Evolutionary conservation across 2,797 vertebrate genomes (phyloP).

Genomic region (Balearica regulorum): DNA sequence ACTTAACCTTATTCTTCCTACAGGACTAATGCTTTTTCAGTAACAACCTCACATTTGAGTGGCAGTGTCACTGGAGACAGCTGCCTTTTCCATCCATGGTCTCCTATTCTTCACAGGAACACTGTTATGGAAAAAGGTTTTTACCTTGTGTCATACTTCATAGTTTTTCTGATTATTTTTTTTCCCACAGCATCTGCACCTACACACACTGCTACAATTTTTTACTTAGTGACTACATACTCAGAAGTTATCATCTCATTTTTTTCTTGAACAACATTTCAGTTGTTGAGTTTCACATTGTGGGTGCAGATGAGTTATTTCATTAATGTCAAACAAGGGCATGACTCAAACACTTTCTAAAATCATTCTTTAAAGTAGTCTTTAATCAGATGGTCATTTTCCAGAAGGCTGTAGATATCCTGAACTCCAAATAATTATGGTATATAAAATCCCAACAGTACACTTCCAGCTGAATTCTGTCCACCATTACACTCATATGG

Average conservation of each 20-base stretch:
- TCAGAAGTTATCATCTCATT: neutral
- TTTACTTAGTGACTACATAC: neutral
- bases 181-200: neutral
- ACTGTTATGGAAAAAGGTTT: neutral
- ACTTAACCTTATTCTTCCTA: neutral
- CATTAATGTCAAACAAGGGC: neutral
- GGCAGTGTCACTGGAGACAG: neutral
- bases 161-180: neutral
- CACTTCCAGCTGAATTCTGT: neutral
- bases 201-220: neutral
- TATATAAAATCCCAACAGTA: neutral
- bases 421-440: neutral
- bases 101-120: neutral
- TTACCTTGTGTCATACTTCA: neutral
- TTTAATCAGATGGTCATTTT: neutral
- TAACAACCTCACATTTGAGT: neutral
- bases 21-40: neutral
- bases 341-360: neutral
- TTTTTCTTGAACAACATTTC: neutral
- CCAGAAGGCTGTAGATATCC: neutral
- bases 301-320: neutral
- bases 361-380: neutral
- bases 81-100: neutral
- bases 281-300: neutral
- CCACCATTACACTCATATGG: accelerated